phyloP scores from a whole-genome alignment of 2,113 vertebrate genomes.

The Sebastes fasciatus region DNA sequence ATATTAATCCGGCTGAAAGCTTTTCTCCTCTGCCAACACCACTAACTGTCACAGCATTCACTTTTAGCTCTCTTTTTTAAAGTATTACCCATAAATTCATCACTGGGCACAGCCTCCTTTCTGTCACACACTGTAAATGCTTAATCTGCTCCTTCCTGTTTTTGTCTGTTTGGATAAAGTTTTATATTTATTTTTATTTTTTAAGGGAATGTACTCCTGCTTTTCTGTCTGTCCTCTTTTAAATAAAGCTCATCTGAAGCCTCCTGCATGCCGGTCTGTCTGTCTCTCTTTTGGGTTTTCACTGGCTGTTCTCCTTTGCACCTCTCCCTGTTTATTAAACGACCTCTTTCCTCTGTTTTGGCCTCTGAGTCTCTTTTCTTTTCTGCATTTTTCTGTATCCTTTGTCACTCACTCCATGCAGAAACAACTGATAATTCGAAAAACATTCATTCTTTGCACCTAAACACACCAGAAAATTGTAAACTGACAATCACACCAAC shows the following conservation, averaged over 20 bases:
- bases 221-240: constrained; percentile 58
- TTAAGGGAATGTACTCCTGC: constrained; percentile 24
- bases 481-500: neutral
- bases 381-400: constrained; percentile 17
- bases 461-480: neutral
- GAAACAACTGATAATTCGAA: neutral
- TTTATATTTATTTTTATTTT: constrained; percentile 30
- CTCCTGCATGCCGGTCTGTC: constrained; percentile 73
- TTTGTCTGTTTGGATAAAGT: constrained; percentile 4
- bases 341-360: constrained; percentile 1
- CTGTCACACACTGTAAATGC: constrained; percentile 11
- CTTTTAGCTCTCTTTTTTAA: constrained; percentile 15
- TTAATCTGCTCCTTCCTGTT: constrained; percentile 41
- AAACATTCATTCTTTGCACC: neutral
- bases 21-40: constrained; percentile 31
- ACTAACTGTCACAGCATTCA: constrained; percentile 33
- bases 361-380: constrained; percentile 19
- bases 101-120: constrained; percentile 11
- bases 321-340: constrained; percentile 43
- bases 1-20: constrained; percentile 54
- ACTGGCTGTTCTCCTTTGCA: constrained; percentile 29
- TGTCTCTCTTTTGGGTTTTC: constrained; percentile 42
- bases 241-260: constrained; percentile 70
- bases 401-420: neutral
- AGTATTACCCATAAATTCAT: constrained; percentile 32